Base-by-base conservation (phyloP, 2,113 vertebrate species). In the Murina feae region DNA sequence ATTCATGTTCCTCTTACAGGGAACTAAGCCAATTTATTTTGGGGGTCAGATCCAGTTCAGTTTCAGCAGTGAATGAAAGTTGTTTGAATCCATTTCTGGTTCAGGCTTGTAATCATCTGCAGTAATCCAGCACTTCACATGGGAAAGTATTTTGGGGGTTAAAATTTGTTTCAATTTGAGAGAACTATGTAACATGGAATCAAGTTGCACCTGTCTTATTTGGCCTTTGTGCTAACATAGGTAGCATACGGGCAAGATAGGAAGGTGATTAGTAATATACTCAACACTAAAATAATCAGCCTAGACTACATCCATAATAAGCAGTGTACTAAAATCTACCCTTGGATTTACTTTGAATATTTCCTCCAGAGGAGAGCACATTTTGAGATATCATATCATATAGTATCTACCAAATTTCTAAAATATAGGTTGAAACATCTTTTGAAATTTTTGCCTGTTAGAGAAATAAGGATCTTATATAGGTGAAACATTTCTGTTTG, bases 21-120 rank as follows among this genome's bases (percentile, higher is more conserved):
- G 74, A 95, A 94, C 85, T 79, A 86, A 63, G n/a, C 79, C 49
- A 90, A 74, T 91, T 91, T 76, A 76, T 90, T 66, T 86, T 32
- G 63, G 39, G 83, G 89, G 65, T 96, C 83, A 69, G 39, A 39
- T 86, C 39, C 9, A 86, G 74, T 89, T 96, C 63, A 91, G 17
- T 74, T 93, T 92, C 86, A 91, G 25, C 82, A 93, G 58, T 96
- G 79, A 96, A 92, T 91, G 74, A 86, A 85, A 89, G 37, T 86
- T 91, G 74, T 83, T 92, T 72, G 68, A 68, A 91, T 93, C 74
- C 20, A 81, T 91, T 95, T 95, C 83, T 92, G 42, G 25, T 65
- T 94, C 69, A 86, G 83, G 35, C 47, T n/a, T 90, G 12, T 76
- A 69, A 71, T 82, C 72, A 75, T 79, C 21, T 89, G 42, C 13